phyloP scores from a whole-genome alignment of 1,140 invertebrate genomes.

The Drosophila athabasca region DNA sequence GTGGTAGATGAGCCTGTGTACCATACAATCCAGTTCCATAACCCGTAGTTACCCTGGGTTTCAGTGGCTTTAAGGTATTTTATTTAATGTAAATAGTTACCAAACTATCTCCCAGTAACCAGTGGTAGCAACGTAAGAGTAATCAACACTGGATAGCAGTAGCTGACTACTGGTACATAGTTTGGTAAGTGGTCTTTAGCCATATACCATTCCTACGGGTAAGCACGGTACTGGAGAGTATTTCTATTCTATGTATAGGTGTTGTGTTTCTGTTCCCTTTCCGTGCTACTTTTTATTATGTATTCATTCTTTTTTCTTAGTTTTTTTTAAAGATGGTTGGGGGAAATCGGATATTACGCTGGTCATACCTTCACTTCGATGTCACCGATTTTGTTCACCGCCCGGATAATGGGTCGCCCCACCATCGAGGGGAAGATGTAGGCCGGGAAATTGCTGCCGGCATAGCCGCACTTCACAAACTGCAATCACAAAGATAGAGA shows the following conservation, averaged over 20 bases:
- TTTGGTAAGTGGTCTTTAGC: too few species aligned
- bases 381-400: slow-evolving; percentile 98
- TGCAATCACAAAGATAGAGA: slow-evolving; percentile 84
- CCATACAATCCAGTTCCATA: neutral
- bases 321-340: slow-evolving; percentile 5
- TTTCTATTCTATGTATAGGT: too few species aligned
- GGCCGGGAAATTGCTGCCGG: slow-evolving; percentile 99
- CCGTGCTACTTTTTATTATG: slow-evolving; percentile 12
- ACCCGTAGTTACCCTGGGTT: too few species aligned
- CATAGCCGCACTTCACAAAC: slow-evolving; percentile 99
- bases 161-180: too few species aligned
- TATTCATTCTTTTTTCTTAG: slow-evolving; percentile 5
- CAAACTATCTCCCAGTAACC: too few species aligned
- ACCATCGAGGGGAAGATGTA: slow-evolving; percentile 99
- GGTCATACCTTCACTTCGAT: slow-evolving; percentile 97
- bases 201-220: too few species aligned
- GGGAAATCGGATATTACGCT: slow-evolving; percentile 69
- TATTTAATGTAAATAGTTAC: too few species aligned
- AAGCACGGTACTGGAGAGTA: too few species aligned
- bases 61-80: too few species aligned
- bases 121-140: too few species aligned
- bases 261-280: too few species aligned
- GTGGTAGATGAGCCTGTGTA: slow-evolving; percentile 41
- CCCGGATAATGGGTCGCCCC: slow-evolving; percentile 98
- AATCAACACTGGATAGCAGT: too few species aligned